A percentile compares a stretch with the other conserved stretches of the same genome.
phyloP scores from a whole-genome alignment of 2,888 invertebrate species.

The Drosophila kanekoi region DNA sequence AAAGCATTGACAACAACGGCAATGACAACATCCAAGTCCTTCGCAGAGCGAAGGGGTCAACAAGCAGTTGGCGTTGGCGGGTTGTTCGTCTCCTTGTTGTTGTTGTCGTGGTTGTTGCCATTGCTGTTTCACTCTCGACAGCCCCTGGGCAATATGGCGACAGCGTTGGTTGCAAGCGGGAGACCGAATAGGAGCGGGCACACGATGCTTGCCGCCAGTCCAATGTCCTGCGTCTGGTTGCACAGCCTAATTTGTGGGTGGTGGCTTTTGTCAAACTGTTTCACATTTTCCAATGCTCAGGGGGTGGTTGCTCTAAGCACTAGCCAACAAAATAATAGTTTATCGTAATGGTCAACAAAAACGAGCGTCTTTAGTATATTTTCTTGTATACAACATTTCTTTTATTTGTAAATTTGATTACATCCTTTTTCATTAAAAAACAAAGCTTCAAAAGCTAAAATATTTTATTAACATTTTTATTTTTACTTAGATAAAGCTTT shows the following conservation, averaged over 20 bases:
- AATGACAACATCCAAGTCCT: slow-evolving; percentile 16
- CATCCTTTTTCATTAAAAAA: too few relatives aligned
- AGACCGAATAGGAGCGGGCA: slow-evolving; percentile 1
- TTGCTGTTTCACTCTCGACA: slow-evolving; percentile 31
- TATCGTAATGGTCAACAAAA: too few relatives aligned
- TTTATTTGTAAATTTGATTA: too few relatives aligned
- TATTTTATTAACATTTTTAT: too few relatives aligned
- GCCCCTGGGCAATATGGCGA: slow-evolving; percentile 52
- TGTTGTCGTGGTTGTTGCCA: slow-evolving; percentile 4
- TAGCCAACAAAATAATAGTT: slow-evolving; percentile 26
- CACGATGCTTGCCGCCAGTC: slow-evolving; percentile 23
- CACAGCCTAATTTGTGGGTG: slow-evolving; percentile 77
- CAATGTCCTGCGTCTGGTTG: slow-evolving; percentile 42
- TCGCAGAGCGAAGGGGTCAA: slow-evolving; percentile 67
- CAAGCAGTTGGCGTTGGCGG: slow-evolving; percentile 49
- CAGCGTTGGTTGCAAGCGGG: slow-evolving; percentile 18
- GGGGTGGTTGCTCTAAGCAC: slow-evolving; percentile 58
- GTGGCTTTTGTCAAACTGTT: slow-evolving; percentile 77
- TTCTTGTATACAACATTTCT: too few relatives aligned
- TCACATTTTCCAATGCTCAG: slow-evolving; percentile 58
- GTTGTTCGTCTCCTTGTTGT: slow-evolving; percentile 3
- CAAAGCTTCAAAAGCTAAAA: too few relatives aligned
- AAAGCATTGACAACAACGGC: slow-evolving; percentile 32
- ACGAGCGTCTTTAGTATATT: too few relatives aligned
- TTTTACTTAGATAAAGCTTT: too few relatives aligned